Evolutionary conservation across 2,113 vertebrate genomes (phyloP).

Genomic region (Cynoglossus semilaevis): DNA sequence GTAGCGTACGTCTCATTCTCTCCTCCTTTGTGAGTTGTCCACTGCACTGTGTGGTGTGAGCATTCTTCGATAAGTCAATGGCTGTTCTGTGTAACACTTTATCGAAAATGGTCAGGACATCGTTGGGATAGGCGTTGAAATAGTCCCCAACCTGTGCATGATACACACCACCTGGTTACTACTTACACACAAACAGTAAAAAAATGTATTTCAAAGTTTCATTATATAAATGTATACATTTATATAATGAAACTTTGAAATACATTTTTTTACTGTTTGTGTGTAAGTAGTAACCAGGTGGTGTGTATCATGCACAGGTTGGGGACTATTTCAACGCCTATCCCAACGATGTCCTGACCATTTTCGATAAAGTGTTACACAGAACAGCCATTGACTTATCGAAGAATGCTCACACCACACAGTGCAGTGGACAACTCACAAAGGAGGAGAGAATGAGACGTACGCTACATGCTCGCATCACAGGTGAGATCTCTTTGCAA

Average conservation of each 20-base stretch:
- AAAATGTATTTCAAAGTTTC: no score
- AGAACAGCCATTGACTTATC: constrained; percentile 68
- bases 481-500: constrained; percentile 82
- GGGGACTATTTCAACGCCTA: constrained; percentile 89
- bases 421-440: background rate
- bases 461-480: constrained; percentile 85
- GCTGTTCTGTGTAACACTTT: constrained; percentile 79
- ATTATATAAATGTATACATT: no score
- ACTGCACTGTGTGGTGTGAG: background rate
- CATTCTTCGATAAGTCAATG: constrained; percentile 52
- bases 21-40: constrained; percentile 12
- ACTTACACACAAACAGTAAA: background rate
- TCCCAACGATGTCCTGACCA: constrained; percentile 81
- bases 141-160: constrained; percentile 78
- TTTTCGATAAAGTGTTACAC: constrained; percentile 85
- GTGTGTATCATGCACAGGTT: constrained; percentile 37
- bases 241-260: no score
- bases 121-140: constrained; percentile 84
- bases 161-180: background rate
- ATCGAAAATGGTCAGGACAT: constrained; percentile 86
- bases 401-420: constrained; percentile 32
- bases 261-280: background rate
- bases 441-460: constrained; percentile 66
- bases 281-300: background rate
- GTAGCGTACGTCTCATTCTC: constrained; percentile 79